Evolutionary conservation across 2,113 vertebrate genomes (phyloP).

Genomic region (Pseudorectes ferrugineus): DNA sequence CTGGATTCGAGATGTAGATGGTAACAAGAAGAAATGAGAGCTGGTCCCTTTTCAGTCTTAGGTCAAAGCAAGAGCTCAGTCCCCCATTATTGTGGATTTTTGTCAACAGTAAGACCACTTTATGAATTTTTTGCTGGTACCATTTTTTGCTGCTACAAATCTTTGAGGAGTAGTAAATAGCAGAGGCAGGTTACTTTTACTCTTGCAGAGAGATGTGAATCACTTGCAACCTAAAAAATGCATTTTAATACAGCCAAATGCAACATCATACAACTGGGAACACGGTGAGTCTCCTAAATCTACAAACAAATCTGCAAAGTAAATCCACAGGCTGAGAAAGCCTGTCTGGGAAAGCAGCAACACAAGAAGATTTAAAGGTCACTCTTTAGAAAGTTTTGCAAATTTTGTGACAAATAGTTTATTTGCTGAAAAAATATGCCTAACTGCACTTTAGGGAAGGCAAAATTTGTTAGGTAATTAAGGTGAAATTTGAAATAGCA

Average conservation of each 20-base stretch:
- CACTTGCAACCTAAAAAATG: neutral
- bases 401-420: neutral
- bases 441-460: neutral
- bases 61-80: neutral
- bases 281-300: neutral
- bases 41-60: neutral
- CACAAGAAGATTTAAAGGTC: slow-evolving; percentile 25
- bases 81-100: neutral
- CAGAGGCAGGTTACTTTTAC: neutral
- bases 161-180: neutral
- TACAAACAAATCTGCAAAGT: slow-evolving; percentile 23
- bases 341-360: slow-evolving; percentile 12
- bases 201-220: neutral
- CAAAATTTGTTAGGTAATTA: neutral
- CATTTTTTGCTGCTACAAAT: neutral
- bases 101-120: neutral
- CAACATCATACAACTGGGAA: neutral
- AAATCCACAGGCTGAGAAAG: slow-evolving; percentile 10
- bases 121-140: neutral
- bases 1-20: neutral
- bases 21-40: neutral
- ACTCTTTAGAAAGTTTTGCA: neutral
- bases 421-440: neutral
- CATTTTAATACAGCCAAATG: slow-evolving; percentile 34
- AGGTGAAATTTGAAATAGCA: neutral